A percentile compares a stretch with the other conserved stretches of the same genome.
Evolutionary conservation across 2,797 vertebrate genomes (phyloP).

Genomic region (Falco biarmicus): DNA sequence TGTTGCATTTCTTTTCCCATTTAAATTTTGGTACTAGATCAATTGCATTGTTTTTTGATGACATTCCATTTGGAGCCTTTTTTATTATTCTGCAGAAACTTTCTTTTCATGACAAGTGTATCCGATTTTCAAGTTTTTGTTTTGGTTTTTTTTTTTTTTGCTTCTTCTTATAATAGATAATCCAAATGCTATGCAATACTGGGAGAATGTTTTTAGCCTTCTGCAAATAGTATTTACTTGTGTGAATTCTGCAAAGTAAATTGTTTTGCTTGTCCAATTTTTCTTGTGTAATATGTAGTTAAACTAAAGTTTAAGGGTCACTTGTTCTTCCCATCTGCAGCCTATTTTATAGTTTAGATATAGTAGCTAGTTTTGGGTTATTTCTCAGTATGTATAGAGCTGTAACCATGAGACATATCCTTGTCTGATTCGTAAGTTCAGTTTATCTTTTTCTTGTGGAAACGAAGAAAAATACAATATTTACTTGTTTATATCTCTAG

Average conservation of each 20-base stretch:
- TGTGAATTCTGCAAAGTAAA: background rate
- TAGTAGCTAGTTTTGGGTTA: constrained; percentile 20
- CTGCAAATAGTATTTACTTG: constrained; percentile 18
- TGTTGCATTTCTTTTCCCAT: background rate
- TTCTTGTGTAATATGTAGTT: constrained; percentile 12
- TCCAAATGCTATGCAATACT: background rate
- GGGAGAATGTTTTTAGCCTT: background rate
- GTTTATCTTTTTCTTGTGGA: background rate
- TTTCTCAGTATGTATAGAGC: background rate
- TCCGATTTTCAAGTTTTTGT: constrained; percentile 12
- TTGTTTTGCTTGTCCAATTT: constrained; percentile 30
- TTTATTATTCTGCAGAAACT: background rate
- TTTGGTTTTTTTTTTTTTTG: background rate
- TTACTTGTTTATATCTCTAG: background rate
- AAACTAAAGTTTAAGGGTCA: background rate
- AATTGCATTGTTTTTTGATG: background rate
- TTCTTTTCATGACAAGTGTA: background rate
- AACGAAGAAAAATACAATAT: background rate
- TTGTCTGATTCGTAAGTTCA: background rate
- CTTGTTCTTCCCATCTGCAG: background rate
- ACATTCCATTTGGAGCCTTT: background rate
- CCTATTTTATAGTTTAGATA: background rate
- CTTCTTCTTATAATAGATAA: background rate
- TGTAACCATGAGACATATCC: background rate
- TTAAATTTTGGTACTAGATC: background rate